phyloP scores from a whole-genome alignment of 2,113 vertebrate species.

The Rhabdomys dilectus region DNA sequence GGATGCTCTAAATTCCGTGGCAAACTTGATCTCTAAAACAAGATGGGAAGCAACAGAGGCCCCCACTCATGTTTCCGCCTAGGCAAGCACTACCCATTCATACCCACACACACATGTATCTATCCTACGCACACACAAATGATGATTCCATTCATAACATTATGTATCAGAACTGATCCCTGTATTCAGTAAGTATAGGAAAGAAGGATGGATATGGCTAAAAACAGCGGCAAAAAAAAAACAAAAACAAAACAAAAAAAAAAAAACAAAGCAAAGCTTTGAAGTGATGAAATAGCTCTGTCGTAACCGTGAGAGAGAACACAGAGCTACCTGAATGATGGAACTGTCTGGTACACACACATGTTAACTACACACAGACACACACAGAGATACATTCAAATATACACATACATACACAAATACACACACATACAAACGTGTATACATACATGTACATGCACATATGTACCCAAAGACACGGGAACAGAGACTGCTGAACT shows the following conservation, averaged over 20 bases:
- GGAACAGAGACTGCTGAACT: accelerated
- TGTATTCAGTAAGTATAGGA: neutral
- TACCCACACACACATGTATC: neutral
- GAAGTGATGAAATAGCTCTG: neutral
- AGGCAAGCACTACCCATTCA: neutral
- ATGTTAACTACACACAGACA: neutral
- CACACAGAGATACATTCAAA: neutral
- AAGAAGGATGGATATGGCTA: accelerated
- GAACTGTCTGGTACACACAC: accelerated
- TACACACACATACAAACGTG: neutral
- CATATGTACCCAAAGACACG: neutral
- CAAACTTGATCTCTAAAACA: neutral
- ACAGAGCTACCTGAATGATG: neutral
- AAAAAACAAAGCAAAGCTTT: no score
- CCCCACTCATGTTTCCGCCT: neutral
- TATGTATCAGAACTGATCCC: no score
- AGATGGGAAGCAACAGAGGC: neutral
- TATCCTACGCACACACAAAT: accelerated
- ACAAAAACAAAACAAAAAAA: no score
- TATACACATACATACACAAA: neutral
- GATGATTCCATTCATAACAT: neutral
- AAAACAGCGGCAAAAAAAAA: no score
- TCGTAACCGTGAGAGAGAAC: neutral
- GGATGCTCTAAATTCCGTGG: neutral
- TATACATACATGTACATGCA: neutral